Conservation (phyloP, 2,888 invertebrate genomes). For the Caenorhabditis parvicauda region DNA sequence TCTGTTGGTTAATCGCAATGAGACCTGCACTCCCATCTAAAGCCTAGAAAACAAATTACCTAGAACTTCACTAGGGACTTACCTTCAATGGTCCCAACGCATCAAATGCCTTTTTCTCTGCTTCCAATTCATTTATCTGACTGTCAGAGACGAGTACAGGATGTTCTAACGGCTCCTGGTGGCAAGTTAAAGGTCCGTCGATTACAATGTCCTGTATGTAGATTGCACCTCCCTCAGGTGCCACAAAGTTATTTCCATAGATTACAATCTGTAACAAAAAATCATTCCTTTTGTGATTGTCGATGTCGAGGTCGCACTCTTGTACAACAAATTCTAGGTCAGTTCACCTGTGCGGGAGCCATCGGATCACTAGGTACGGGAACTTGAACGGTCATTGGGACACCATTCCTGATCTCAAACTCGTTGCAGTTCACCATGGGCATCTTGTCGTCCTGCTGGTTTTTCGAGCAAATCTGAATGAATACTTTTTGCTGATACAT, state of each 20-base stretch:
- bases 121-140: too few species aligned
- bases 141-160: conserved; percentile 29
- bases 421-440: conserved; percentile 44
- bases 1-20: conserved; percentile 35
- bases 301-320: neutral
- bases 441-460: conserved; percentile 39
- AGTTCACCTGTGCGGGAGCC: conserved; percentile 33
- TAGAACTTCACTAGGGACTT: neutral
- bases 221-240: conserved; percentile 42
- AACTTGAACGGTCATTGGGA: conserved; percentile 37
- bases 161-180: conserved; percentile 27
- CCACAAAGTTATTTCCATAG: conserved; percentile 47
- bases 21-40: conserved; percentile 25
- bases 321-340: neutral
- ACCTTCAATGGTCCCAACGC: conserved; percentile 29
- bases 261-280: conserved; percentile 31
- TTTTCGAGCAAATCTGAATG: conserved; percentile 39
- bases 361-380: conserved; percentile 37
- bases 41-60: conserved; percentile 8
- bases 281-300: neutral
- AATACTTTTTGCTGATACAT: neutral
- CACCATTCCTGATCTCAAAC: conserved; percentile 48
- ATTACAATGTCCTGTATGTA: conserved; percentile 50
- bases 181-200: conserved; percentile 38
- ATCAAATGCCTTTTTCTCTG: conserved; percentile 6